phyloP scores from a whole-genome alignment of 2,797 vertebrate species.

The Schizopygopsis pylzovi region DNA sequence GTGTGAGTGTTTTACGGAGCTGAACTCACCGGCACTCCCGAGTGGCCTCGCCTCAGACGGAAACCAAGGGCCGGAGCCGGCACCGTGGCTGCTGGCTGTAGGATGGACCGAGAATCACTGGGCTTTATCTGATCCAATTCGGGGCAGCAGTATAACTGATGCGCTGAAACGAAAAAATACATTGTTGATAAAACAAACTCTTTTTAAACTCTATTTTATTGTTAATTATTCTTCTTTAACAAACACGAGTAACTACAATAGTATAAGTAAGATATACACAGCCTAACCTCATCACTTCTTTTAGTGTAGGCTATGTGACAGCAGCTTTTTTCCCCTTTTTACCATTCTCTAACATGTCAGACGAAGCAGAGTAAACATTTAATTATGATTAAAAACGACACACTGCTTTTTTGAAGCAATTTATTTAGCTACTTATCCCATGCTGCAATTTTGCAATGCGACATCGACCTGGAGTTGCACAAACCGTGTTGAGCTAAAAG shows the following conservation, averaged over 20 bases:
- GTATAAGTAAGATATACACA: background rate
- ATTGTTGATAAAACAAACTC: background rate
- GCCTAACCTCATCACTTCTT: background rate
- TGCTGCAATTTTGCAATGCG: background rate
- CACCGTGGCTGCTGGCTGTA: constrained; percentile 65
- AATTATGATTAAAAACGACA: background rate
- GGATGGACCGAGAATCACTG: constrained; percentile 52
- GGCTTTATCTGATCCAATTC: constrained; percentile 48
- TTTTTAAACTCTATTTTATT: background rate
- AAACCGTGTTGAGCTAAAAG: background rate
- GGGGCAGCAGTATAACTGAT: constrained; percentile 36
- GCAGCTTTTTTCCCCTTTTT: background rate
- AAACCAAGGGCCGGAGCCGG: constrained; percentile 80
- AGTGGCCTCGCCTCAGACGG: constrained; percentile 79
- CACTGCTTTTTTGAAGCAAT: background rate
- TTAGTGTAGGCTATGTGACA: background rate
- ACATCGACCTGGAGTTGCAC: background rate
- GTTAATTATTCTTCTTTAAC: background rate
- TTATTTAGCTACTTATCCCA: too few relatives aligned
- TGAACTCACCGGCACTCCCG: constrained; percentile 76
- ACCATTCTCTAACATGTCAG: background rate
- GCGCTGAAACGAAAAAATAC: constrained; percentile 46
- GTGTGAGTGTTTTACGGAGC: constrained; percentile 7
- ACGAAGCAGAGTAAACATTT: background rate
- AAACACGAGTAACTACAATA: background rate